Evolutionary conservation across 2,797 vertebrate genomes (phyloP).

Genomic region (Crocodylus rhombifer): DNA sequence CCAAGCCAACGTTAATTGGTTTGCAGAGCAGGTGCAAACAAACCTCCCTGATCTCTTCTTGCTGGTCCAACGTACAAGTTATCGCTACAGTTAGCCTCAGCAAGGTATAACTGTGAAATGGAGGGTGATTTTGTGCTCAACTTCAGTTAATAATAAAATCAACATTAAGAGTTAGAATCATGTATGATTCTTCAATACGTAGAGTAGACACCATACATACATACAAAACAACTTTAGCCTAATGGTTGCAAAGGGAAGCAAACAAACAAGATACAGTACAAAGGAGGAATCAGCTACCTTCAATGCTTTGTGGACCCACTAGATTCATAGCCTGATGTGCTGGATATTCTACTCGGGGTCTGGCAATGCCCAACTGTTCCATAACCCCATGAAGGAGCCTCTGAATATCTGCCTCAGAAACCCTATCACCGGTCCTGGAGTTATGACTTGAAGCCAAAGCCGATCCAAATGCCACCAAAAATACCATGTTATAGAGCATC

Average conservation of each 20-base stretch:
- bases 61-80: background rate
- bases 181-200: background rate
- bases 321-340: conserved; percentile 97
- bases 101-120: background rate
- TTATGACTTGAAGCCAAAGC: conserved; percentile 83
- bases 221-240: background rate
- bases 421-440: conserved; percentile 87
- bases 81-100: background rate
- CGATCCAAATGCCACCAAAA: conserved; percentile 83
- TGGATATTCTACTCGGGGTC: conserved; percentile 94
- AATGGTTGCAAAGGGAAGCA: background rate
- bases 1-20: background rate
- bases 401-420: conserved; percentile 95
- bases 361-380: conserved; percentile 96
- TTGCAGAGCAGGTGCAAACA: background rate
- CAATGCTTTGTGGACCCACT: conserved; percentile 95
- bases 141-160: background rate
- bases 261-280: background rate
- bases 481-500: conserved; percentile 67
- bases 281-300: conserved; percentile 83
- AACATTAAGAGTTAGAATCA: background rate
- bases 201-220: background rate
- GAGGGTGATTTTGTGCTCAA: background rate
- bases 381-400: conserved; percentile 96
- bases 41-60: rapidly evolving